phyloP scores from a whole-genome alignment of 2,888 invertebrate genomes.

The Mechanitis messenoides region DNA sequence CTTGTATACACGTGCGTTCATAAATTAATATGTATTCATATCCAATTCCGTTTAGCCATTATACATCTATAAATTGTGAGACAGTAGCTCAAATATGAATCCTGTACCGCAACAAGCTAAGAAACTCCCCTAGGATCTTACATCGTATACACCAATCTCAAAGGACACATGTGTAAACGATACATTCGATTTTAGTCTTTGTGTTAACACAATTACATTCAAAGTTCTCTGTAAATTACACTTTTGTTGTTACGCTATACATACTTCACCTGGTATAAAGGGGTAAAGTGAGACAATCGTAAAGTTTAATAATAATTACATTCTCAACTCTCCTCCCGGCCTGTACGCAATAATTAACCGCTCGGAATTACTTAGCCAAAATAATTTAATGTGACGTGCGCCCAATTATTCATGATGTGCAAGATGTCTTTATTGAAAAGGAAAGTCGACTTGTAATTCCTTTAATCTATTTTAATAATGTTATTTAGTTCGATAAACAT shows the following conservation, averaged over 20 bases:
- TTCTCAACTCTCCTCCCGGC: constrained; percentile 75
- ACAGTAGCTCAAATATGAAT: constrained; percentile 71
- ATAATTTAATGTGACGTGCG: constrained; percentile 74
- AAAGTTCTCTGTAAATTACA: constrained; percentile 33
- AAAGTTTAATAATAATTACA: constrained; percentile 78
- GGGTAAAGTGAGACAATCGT: constrained; percentile 77
- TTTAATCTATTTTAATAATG: constrained; percentile 5
- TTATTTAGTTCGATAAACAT: constrained; percentile 2
- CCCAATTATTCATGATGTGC: constrained; percentile 50
- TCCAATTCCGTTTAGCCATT: constrained; percentile 10
- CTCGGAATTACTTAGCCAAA: constrained; percentile 76
- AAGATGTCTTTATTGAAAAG: constrained; percentile 35
- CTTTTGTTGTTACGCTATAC: constrained; percentile 40
- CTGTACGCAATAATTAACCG: constrained; percentile 76
- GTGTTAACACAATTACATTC: constrained; percentile 30
- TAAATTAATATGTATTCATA: constrained; percentile 1
- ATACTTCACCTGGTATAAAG: constrained; percentile 46
- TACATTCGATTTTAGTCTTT: constrained; percentile 40
- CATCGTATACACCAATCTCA: constrained; percentile 48
- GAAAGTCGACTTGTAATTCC: constrained; percentile 2
- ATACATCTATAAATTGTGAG: constrained; percentile 52
- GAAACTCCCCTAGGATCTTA: constrained; percentile 72
- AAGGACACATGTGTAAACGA: constrained; percentile 30
- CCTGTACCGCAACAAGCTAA: constrained; percentile 70
- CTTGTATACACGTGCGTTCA: too few relatives aligned